Evolutionary conservation across 1,140 invertebrate species (phyloP), one percentile per base, ranked within the genome.

Genomic region (Oryctes rhinoceros): DNA sequence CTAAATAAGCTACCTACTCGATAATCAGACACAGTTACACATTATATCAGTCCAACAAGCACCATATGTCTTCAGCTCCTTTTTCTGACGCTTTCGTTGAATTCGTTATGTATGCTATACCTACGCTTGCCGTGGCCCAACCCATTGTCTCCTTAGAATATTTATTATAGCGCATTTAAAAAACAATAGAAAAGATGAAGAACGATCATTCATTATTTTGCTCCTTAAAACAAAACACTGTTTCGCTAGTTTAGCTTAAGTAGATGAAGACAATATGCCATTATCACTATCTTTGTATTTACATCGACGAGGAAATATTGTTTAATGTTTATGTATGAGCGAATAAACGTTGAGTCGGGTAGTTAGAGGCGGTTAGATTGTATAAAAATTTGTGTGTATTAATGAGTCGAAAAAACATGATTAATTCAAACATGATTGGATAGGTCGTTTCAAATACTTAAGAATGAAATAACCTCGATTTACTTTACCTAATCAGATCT

Each of bases 141-240:
- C 53, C 53, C 18, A 59, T 59, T 59, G 53, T 59, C 53, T 59
- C 18, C 39, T 59, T 59, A n/a, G n/a, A 18, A 59, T 59, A 59
- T 59, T 59, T 59, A 59, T 59, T 44, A 18, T 15, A 18, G 18
- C 53, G 39, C 53, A 59, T n/a, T 59, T 59, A 59, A 59, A 59
- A 59, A 59, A 59, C 53, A 59, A 59, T 59, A 59, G 53, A 59
- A 59, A 59, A 59, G 53, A 18, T 6, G 53, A 59, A 59, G 53
- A 15, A 15, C 3, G 15, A 59, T 59, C 39, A 44, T 44, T 3
- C 9, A 44, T 59, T 59, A 59, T 18, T 59, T 18, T 59, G 6
- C 6, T 59, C 15, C 18, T n/a, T 18, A 15, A 59, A 18, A 59
- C 18, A 18, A 59, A 15, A 59, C 15, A 1, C 15, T 59, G n/a